These are phyloP conservation scores for Drosophila nikananu DNA, from an alignment of 1,140 invertebrate genomes.

Conservation along the genomic window DNA sequence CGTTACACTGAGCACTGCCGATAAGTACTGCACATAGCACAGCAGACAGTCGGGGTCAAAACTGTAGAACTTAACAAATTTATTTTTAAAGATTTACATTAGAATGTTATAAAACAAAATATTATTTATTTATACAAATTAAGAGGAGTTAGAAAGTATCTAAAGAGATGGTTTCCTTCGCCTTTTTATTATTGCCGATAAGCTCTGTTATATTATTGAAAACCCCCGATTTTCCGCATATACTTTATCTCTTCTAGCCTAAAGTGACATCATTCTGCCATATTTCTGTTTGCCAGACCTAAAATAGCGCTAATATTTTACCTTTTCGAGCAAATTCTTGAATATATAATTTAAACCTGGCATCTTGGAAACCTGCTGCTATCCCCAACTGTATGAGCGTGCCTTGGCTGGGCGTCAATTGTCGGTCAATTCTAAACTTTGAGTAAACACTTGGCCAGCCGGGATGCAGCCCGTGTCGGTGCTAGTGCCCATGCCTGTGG, in stretches of 20 bases:
- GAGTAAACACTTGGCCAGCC: conserved; percentile 37
- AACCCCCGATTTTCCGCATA: not conserved
- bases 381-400: conserved; percentile 21
- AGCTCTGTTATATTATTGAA: not conserved
- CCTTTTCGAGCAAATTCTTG: not conserved
- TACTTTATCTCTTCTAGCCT: not conserved
- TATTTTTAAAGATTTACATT: too few relatives aligned
- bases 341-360: not conserved
- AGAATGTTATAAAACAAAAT: too few relatives aligned
- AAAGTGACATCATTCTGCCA: not conserved
- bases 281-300: not conserved
- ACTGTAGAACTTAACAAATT: not conserved
- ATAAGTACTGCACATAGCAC: conserved; percentile 17
- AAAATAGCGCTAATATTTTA: not conserved
- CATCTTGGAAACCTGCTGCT: not conserved
- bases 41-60: conserved; percentile 4
- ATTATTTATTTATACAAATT: not conserved
- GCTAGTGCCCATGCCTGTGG: conserved; percentile 6
- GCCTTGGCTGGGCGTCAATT: conserved; percentile 30
- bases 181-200: not conserved
- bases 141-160: not conserved
- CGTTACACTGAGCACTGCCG: conserved; percentile 27
- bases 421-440: conserved; percentile 39
- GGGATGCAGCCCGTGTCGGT: conserved; percentile 29
- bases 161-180: not conserved